Evolutionary conservation across 1,140 invertebrate genomes (phyloP).

Genomic region (Calliopsis andreniformis): DNA sequence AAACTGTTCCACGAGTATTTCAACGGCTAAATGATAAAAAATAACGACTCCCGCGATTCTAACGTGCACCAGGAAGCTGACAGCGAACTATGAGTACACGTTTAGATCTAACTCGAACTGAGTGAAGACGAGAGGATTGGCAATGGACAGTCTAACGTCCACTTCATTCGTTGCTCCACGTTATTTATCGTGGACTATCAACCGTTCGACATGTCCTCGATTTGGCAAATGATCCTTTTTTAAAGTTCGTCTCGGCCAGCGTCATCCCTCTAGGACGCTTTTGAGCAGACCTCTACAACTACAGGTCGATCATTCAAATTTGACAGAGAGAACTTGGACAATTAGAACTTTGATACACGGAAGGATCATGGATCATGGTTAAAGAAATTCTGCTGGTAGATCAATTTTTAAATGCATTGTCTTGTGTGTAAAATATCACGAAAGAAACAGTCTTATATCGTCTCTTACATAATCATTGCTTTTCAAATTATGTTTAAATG

Average conservation of each 20-base stretch:
- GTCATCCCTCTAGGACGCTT: not conserved
- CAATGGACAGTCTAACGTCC: constrained; percentile 3
- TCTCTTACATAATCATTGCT: too few species aligned
- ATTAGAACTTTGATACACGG: too few species aligned
- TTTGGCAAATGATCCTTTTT: constrained; percentile 7
- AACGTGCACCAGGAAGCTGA: not conserved
- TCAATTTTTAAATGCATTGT: too few species aligned
- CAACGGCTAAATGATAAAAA: not conserved
- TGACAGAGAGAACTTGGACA: too few species aligned
- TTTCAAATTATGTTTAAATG: too few species aligned
- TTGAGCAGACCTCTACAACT: too few species aligned
- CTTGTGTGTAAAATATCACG: too few species aligned
- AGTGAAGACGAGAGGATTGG: constrained; percentile 8
- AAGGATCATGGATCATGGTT: too few species aligned
- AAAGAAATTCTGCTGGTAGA: too few species aligned
- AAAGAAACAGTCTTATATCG: too few species aligned
- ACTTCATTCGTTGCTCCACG: constrained; percentile 13
- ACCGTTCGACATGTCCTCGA: constrained; percentile 17
- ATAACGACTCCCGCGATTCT: not conserved
- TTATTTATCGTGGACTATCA: not conserved
- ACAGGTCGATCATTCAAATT: too few species aligned
- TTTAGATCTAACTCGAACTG: not conserved
- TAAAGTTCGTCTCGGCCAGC: not conserved
- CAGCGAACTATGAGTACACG: not conserved
- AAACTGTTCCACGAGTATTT: not conserved